These are phyloP conservation scores for Chamaetylas fuelleborni DNA, from an alignment of 2,113 vertebrate species.

Conservation along the genomic window DNA sequence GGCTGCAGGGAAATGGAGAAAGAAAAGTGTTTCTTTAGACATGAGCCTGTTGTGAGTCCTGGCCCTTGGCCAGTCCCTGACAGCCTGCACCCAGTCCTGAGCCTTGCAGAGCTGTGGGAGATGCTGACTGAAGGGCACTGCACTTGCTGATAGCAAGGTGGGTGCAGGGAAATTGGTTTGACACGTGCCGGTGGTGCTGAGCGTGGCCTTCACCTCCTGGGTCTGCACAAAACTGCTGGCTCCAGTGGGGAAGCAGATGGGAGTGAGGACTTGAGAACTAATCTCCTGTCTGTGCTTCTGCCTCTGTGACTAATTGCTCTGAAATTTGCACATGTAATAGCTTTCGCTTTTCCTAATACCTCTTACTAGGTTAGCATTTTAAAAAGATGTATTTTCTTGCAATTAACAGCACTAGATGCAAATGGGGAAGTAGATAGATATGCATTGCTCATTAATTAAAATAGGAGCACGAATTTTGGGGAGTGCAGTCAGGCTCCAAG, in stretches of 20 bases:
- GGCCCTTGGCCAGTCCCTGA: neutral
- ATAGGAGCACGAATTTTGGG: neutral
- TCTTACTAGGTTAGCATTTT: conserved; percentile 12
- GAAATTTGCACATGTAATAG: neutral
- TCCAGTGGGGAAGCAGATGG: neutral
- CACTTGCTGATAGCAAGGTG: neutral
- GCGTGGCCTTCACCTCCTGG: neutral
- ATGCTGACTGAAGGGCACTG: neutral
- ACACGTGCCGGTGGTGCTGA: neutral
- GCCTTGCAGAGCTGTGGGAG: neutral
- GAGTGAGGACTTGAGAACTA: neutral
- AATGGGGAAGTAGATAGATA: neutral
- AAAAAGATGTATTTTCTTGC: conserved; percentile 11
- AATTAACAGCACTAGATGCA: neutral
- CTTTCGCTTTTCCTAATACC: neutral
- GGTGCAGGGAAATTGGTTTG: neutral
- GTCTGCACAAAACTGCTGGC: neutral
- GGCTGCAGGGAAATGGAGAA: neutral
- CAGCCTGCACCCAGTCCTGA: neutral
- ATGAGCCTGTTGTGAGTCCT: neutral
- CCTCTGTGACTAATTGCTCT: conserved; percentile 31
- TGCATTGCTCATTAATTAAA: neutral
- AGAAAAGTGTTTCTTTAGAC: neutral
- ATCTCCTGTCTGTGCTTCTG: conserved; percentile 24
- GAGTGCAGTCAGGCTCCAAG: neutral